Evolutionary conservation across 2,797 vertebrate species (phyloP).

Genomic region (Okamejei kenojei): DNA sequence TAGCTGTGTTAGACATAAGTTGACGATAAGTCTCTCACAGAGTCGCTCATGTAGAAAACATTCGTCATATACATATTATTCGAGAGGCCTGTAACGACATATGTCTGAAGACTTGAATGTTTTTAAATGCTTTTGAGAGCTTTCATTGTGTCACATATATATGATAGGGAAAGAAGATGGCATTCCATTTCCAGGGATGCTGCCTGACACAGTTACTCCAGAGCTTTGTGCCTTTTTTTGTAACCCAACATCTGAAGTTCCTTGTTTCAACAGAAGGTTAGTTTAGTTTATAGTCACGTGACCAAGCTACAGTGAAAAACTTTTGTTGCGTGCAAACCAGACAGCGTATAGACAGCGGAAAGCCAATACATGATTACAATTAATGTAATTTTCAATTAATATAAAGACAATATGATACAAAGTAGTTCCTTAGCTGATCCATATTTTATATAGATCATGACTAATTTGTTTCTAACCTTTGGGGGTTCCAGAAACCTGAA

Average conservation of each 20-base stretch:
- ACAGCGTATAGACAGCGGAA: too few species aligned
- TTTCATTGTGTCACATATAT: background rate
- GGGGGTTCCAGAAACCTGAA: background rate
- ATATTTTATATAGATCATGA: background rate
- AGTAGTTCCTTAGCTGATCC: background rate
- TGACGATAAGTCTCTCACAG: background rate
- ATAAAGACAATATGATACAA: too few species aligned
- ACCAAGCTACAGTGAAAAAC: too few species aligned
- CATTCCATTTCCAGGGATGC: too few species aligned
- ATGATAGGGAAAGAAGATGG: background rate
- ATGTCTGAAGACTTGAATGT: background rate
- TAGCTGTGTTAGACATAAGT: background rate
- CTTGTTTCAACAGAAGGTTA: background rate
- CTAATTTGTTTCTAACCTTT: background rate
- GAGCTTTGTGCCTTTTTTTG: too few species aligned
- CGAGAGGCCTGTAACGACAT: background rate
- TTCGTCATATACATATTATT: background rate
- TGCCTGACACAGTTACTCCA: too few species aligned
- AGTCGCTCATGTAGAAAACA: background rate
- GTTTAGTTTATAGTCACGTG: too few species aligned
- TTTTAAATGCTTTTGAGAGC: background rate
- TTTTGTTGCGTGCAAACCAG: too few species aligned
- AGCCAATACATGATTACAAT: too few species aligned
- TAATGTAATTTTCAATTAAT: too few species aligned
- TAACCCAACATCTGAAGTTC: background rate